Percentiles rank a stretch among this genome's conserved stretches.
Conservation (phyloP, 1,140 invertebrate species). For the Apis dorsata region DNA sequence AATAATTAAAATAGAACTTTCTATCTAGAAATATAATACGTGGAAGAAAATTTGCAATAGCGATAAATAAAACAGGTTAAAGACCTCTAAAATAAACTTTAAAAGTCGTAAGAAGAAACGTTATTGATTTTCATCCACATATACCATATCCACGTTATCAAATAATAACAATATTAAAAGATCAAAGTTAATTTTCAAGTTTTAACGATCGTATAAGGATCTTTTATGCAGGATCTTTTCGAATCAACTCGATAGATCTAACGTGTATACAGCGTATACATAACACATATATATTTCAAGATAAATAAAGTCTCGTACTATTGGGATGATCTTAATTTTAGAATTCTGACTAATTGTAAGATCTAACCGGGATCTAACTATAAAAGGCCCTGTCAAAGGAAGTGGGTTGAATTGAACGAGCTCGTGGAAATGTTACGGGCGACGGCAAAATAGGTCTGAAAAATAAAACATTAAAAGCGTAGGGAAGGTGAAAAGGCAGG, state of each 20-base stretch:
- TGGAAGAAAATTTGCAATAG: too few species aligned
- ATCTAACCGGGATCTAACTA: not conserved
- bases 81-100: too few species aligned
- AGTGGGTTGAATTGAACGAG: not conserved
- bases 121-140: too few species aligned
- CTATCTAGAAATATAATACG: too few species aligned
- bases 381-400: not conserved
- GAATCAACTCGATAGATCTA: not conserved
- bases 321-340: not conserved
- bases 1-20: too few species aligned
- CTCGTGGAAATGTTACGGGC: not conserved
- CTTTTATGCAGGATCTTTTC: not conserved
- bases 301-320: not conserved
- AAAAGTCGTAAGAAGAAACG: too few species aligned
- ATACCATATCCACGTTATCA: too few species aligned
- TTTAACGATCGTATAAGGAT: too few species aligned
- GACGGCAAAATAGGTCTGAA: not conserved
- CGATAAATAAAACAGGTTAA: too few species aligned
- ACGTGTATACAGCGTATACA: too few species aligned
- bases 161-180: too few species aligned
- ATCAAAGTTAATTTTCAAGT: too few species aligned
- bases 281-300: not conserved
- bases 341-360: not conserved
- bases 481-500: not conserved
- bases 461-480: not conserved